Evolutionary conservation across 2,888 invertebrate genomes (phyloP).

Genomic region (Chironomus tentans): DNA sequence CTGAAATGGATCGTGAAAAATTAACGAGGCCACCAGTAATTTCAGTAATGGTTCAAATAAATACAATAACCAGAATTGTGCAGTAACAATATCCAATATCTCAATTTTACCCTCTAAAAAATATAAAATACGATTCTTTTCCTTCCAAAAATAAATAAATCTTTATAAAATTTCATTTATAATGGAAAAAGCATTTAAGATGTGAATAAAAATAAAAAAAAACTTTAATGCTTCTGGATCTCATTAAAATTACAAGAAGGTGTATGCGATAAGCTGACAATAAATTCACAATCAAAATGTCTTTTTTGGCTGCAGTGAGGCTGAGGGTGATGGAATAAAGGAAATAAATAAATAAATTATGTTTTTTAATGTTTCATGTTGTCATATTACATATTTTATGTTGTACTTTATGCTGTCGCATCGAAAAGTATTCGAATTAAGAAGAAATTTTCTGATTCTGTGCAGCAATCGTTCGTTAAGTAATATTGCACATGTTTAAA

Average conservation of each 20-base stretch:
- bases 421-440: background rate
- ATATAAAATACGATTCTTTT: background rate
- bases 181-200: background rate
- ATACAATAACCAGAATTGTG: too few relatives aligned
- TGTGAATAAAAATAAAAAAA: background rate
- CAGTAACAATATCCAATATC: too few relatives aligned
- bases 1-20: too few relatives aligned
- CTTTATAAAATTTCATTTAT: background rate
- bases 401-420: background rate
- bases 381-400: slow-evolving; percentile 25
- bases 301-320: background rate
- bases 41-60: too few relatives aligned
- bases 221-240: background rate
- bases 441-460: background rate
- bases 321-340: background rate
- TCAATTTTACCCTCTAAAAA: background rate
- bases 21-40: too few relatives aligned
- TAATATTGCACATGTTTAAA: background rate
- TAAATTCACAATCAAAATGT: too few relatives aligned
- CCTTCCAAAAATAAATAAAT: background rate
- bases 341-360: slow-evolving; percentile 22
- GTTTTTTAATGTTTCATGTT: slow-evolving; percentile 25
- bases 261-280: background rate
- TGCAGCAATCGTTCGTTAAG: background rate
- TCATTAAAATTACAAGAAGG: slow-evolving; percentile 25